Evolutionary conservation across 2,113 vertebrate species (phyloP).

Genomic region (Cheirogaleus medius): DNA sequence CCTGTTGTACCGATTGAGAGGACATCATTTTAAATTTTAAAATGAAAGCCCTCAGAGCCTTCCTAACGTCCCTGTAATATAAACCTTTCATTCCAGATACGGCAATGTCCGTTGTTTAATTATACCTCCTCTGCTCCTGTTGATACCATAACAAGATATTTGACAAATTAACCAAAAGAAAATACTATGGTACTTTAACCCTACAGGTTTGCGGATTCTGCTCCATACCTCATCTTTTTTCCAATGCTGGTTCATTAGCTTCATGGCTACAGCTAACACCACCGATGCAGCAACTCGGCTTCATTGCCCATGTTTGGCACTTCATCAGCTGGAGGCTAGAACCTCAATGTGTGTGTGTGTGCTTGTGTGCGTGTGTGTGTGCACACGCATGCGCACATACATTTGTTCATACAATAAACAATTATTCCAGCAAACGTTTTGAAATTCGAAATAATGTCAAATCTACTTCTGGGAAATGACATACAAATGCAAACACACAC

Average conservation of each 20-base stretch:
- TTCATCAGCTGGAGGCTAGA: not conserved
- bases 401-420: not conserved
- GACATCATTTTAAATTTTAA: not conserved
- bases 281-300: not conserved
- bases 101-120: not conserved
- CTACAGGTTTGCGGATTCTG: too few species aligned
- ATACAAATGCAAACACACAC: not conserved
- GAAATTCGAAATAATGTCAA: slow-evolving; percentile 17
- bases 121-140: not conserved
- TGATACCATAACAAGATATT: not conserved
- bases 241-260: not conserved
- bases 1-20: not conserved
- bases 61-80: not conserved
- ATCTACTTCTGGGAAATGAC: not conserved
- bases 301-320: not conserved
- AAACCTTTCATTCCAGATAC: not conserved
- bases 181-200: not conserved
- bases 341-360: not conserved
- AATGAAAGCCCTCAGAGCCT: not conserved
- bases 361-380: not conserved
- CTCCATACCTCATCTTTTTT: not conserved
- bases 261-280: not conserved
- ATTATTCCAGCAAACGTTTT: not conserved
- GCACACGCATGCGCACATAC: not conserved
- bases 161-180: not conserved